A percentile compares a stretch with the other conserved stretches of the same genome.
Evolutionary conservation across 1,140 invertebrate genomes (phyloP).

Genomic region (Anoplophora glabripennis): DNA sequence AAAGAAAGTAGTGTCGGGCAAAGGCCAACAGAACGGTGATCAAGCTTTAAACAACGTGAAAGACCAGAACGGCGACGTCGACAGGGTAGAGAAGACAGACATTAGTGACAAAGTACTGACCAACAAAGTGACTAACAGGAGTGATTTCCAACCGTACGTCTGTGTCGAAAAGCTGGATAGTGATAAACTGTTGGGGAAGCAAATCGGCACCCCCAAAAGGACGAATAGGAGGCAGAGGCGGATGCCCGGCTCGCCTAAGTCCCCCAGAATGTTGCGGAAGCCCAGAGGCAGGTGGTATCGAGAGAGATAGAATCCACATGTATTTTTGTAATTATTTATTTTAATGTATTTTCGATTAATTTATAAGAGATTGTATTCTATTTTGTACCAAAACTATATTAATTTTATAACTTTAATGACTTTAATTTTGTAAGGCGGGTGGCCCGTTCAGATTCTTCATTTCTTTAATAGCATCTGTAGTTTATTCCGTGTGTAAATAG

Average conservation of each 20-base stretch:
- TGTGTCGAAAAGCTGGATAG: slow-evolving; percentile 44
- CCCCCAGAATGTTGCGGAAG: slow-evolving; percentile 42
- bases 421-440: too few relatives aligned
- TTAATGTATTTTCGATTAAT: slow-evolving; percentile 23
- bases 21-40: slow-evolving; percentile 19
- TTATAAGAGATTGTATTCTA: slow-evolving; percentile 29
- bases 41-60: slow-evolving; percentile 13
- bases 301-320: slow-evolving; percentile 39
- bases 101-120: slow-evolving; percentile 33
- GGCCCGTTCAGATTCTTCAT: too few relatives aligned
- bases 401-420: slow-evolving; percentile 9
- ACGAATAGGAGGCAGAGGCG: slow-evolving; percentile 31
- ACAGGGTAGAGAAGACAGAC: slow-evolving; percentile 25
- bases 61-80: slow-evolving; percentile 19
- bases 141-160: slow-evolving; percentile 38
- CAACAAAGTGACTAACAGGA: slow-evolving; percentile 33
- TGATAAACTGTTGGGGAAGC: slow-evolving; percentile 19
- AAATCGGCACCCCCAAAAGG: slow-evolving; percentile 28
- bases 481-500: slow-evolving; percentile 5
- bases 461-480: too few relatives aligned
- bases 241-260: slow-evolving; percentile 40
- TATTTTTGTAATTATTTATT: slow-evolving; percentile 28
- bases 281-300: slow-evolving; percentile 45
- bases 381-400: slow-evolving; percentile 36
- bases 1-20: slow-evolving; percentile 24